Base-by-base conservation (phyloP, 2,888 invertebrate species). In the Pollenia labialis region DNA sequence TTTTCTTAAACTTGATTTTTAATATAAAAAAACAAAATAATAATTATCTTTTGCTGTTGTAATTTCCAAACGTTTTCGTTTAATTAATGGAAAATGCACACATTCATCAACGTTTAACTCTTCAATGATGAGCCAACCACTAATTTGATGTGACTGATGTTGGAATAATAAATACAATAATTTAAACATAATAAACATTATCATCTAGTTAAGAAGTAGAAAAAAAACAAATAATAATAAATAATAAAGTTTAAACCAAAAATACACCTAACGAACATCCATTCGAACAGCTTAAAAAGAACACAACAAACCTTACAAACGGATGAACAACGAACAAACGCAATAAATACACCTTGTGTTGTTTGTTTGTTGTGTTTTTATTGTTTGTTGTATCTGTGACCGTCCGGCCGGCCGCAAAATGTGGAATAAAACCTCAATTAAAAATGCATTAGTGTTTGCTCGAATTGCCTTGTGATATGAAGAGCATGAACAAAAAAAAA, bases 371-470 rank as follows among this genome's bases (percentile, higher is more conserved):
- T 50, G 18, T 69, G 58, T n/a, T 58, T 23, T n/a, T 81, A 56
- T 48, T 76, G 6, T 40, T 56, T 68, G 42, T 75, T 50, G 12
- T 69, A 64, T 64, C 46, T 32, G 72, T 74, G 72, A 50, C 68
- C n/a, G 42, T 52, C 16, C 42, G 75, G 50, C 10, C 60, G 58
- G 54, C 82, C 82, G 71, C 76, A 82, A 56, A 23, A 69, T 52
- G 54, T 16, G 23, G 32, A 66, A 71, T 69, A 69, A 86, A 64
- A 91, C 91, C 92, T 90, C 92, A 92, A 92, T 92, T 92, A 92
- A 92, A 92, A 92, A 91, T 90, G 89, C 92, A 92, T 92, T 92
- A 92, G 90, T 90, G 90, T 90, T 89, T 84, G 84, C 87, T 85
- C 81, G 81, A 81, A 68, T 77, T 87, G 69, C 69, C 64, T 81